Conservation (phyloP, 2,888 invertebrate genomes). For the Julus scandinavius region DNA sequence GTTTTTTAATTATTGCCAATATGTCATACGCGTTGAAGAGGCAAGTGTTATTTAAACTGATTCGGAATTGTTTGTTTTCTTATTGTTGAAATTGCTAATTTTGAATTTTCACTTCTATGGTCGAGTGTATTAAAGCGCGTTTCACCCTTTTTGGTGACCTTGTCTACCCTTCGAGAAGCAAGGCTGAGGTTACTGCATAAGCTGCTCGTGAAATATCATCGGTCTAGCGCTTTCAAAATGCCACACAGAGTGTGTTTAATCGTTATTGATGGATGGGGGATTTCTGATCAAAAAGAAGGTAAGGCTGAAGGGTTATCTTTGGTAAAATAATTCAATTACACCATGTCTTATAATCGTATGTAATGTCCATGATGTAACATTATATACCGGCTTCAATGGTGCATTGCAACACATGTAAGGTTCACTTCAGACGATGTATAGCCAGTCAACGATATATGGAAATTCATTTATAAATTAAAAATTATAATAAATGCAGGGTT, state of each 20-base stretch:
- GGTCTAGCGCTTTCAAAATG: conserved; percentile 22
- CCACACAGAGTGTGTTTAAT: conserved; percentile 65
- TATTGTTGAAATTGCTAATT: background rate
- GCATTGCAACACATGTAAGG: background rate
- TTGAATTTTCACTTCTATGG: background rate
- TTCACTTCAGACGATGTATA: background rate
- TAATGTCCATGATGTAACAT: background rate
- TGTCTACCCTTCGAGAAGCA: background rate
- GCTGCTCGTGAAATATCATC: background rate
- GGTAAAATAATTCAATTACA: background rate
- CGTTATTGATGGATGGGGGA: conserved; percentile 68
- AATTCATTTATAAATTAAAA: no score
- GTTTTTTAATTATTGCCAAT: background rate
- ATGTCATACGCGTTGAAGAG: background rate
- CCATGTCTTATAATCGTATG: background rate
- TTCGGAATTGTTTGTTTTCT: background rate
- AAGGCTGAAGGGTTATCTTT: background rate
- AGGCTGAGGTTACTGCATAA: conserved; percentile 6
- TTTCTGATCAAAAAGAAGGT: conserved; percentile 64
- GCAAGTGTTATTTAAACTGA: background rate
- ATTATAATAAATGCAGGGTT: no score
- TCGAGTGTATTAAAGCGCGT: background rate
- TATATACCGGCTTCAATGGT: background rate
- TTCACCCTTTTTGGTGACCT: background rate
- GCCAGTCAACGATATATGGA: no score